Evolutionary conservation across 2,888 invertebrate genomes (phyloP), one percentile per base, ranked within the genome.

Genomic region (Falcaria lacertinaria): DNA sequence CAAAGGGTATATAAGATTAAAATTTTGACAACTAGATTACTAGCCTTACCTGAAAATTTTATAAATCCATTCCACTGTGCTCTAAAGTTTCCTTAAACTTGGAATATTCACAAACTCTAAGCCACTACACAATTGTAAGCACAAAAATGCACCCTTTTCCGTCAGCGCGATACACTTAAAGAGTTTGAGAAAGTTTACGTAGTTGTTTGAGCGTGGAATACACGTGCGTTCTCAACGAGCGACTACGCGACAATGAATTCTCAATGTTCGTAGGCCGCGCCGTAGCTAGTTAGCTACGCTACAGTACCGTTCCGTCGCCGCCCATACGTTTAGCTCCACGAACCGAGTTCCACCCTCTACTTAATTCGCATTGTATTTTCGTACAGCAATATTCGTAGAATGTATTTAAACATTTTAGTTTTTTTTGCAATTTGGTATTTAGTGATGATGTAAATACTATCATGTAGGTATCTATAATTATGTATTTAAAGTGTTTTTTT

Each of bases 291-390:
- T 28, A 1, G 28, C 42, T 39, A 37, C 32, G 44, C 47, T 44
- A 42, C 46, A 48, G 44, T 51, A 42, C 45, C 44, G 52, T 46
- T 55, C 52, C 50, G 60, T 60, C 44, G 48, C 63, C 64, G 62
- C 65, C 62, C 68, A 64, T 60, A 60, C 28, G 28, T 28, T 28
- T 28, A 28, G 1, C 28, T 11, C 28, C 11, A 11, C 28, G 62
- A 50, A 48, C 56, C 52, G 50, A 56, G 53, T 45, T 47, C 70
- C 66, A 67, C 74, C 73, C 75, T 72, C 74, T 72, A 74, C 74
- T 72, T 73, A 64, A 7, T 47, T 17, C 50, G 47, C 49, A 39
- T 53, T 52, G 51, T 54, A 57, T 48, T 52, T 58, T 58, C 57
- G 60, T 60, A 57, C 60, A 60, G 62, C 53, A 54, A 44, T 47